Conservation (phyloP, 1,140 invertebrate species). For the Cepaea nemoralis region DNA sequence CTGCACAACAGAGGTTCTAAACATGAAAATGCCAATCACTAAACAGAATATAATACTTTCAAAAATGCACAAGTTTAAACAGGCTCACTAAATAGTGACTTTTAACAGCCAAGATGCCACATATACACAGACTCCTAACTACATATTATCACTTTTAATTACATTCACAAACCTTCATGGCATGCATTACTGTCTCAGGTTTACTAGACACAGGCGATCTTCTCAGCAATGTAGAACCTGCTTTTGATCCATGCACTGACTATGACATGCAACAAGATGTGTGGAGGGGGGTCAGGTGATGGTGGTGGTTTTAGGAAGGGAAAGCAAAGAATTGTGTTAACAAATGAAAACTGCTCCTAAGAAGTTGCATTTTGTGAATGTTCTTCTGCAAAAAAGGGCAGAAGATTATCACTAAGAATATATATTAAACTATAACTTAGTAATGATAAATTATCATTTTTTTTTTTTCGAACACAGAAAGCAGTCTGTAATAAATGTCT, state of each 20-base stretch:
- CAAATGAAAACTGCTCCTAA: background rate
- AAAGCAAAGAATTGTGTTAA: background rate
- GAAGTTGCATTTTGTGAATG: background rate
- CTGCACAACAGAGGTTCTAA: no score
- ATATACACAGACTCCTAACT: background rate
- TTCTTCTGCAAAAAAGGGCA: no score
- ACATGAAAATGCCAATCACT: no score
- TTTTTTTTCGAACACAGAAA: no score
- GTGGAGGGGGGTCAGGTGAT: background rate
- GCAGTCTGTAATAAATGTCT: no score
- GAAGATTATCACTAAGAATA: no score
- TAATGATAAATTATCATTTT: no score
- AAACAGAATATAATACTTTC: no score
- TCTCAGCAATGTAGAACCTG: slow-evolving; percentile 12
- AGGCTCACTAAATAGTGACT: no score
- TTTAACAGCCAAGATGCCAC: no score
- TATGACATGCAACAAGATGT: slow-evolving; percentile 25
- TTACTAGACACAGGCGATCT: slow-evolving; percentile 66
- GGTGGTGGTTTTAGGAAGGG: background rate
- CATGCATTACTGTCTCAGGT: slow-evolving; percentile 90
- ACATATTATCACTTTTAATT: slow-evolving; percentile 14
- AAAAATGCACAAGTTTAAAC: no score
- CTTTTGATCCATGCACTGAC: slow-evolving; percentile 29
- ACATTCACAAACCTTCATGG: slow-evolving; percentile 80
- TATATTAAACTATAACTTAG: no score